Evolutionary conservation across 2,113 vertebrate species (phyloP).

Genomic region (Ursus arctos): DNA sequence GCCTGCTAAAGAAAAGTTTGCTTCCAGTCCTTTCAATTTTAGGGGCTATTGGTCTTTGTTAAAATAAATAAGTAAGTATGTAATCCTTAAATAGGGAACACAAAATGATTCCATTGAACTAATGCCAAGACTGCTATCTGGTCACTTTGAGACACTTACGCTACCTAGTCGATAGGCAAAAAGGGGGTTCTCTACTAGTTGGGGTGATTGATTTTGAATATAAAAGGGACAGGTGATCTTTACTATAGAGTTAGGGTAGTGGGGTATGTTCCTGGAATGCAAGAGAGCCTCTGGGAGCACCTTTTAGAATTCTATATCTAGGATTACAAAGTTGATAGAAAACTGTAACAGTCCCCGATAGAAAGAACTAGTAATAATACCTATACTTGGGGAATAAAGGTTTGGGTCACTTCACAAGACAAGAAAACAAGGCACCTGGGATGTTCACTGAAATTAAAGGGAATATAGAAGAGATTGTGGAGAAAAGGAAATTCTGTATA

Average conservation of each 20-base stretch:
- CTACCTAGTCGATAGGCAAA: not conserved
- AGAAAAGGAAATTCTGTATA: not conserved
- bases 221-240: not conserved
- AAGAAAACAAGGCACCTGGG: not conserved
- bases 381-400: not conserved
- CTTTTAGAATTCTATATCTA: not conserved
- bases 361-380: not conserved
- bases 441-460: not conserved
- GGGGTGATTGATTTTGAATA: not conserved
- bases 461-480: not conserved
- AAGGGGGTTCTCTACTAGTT: not conserved
- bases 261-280: not conserved
- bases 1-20: not conserved
- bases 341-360: not conserved
- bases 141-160: not conserved
- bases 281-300: not conserved
- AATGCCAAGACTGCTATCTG: not conserved
- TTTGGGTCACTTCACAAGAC: not conserved
- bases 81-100: not conserved
- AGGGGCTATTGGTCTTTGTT: not conserved
- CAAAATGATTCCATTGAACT: not conserved
- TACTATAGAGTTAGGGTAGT: not conserved
- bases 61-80: not conserved
- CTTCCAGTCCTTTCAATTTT: not conserved
- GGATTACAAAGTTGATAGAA: not conserved